Percentiles rank a stretch among this genome's conserved stretches.
Conservation (phyloP, 2,113 vertebrate species). For the Bambusicola thoracicus region DNA sequence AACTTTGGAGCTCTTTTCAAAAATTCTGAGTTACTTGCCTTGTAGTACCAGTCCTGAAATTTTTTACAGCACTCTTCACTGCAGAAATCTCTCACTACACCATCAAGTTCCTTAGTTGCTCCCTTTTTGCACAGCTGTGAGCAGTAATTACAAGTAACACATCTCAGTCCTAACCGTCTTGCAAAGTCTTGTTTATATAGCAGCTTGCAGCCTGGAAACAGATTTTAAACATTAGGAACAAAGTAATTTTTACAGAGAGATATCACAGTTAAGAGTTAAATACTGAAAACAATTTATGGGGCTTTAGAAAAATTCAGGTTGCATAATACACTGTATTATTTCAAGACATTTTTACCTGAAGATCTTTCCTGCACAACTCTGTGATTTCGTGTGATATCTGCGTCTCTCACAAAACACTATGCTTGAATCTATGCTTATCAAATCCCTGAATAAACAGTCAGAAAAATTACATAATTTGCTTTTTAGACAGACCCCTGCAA, state of each 20-base stretch:
- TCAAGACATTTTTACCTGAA: conserved; percentile 28
- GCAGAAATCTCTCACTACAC: conserved; percentile 94
- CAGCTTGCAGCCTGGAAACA: conserved; percentile 93
- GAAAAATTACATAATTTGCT: not conserved
- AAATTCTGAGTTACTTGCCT: conserved; percentile 83
- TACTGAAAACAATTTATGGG: conserved; percentile 10
- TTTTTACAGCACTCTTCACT: conserved; percentile 92
- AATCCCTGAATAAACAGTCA: not conserved
- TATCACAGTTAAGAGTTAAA: conserved; percentile 36
- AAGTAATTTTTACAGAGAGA: conserved; percentile 55
- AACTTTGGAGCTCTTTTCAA: conserved; percentile 54
- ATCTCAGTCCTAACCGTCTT: conserved; percentile 93
- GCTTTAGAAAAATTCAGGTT: conserved; percentile 38
- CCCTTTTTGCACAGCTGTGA: conserved; percentile 95
- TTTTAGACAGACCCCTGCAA: not conserved
- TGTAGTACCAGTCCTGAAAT: conserved; percentile 98
- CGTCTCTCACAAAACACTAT: not conserved
- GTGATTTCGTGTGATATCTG: not conserved
- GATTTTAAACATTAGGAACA: conserved; percentile 71
- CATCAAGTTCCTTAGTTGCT: conserved; percentile 90
- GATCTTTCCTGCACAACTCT: not conserved
- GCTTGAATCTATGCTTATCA: not conserved
- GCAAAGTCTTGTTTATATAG: conserved; percentile 98
- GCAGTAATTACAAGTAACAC: conserved; percentile 98
- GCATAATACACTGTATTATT: not conserved